A percentile compares a stretch with the other conserved stretches of the same genome.
Evolutionary conservation across 92 coral and sea anemone species (phyloP).

Genomic region (Umimayanthus kanabou): DNA sequence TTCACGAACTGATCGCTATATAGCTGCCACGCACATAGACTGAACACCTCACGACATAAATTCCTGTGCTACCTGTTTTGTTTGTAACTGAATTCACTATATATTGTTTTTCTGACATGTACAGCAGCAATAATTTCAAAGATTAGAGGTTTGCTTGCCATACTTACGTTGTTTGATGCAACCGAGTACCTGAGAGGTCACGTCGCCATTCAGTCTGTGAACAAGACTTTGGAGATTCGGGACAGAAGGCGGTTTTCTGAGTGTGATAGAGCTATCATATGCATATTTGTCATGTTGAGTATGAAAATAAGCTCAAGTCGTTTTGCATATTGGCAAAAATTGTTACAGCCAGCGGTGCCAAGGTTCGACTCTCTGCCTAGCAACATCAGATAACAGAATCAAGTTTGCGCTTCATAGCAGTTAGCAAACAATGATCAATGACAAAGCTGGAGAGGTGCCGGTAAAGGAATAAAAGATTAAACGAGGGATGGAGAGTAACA

Average conservation of each 20-base stretch:
- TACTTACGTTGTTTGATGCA: constrained; percentile 8
- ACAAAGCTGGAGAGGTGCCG: background rate
- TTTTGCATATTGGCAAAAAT: constrained; percentile 21
- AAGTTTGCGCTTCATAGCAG: background rate
- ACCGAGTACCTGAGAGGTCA: background rate
- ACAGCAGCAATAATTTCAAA: background rate
- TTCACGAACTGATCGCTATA: background rate
- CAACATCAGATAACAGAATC: background rate
- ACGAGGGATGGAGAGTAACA: background rate
- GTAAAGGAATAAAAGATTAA: background rate
- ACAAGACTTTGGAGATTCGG: background rate
- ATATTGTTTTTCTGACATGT: too few species aligned
- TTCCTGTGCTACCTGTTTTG: background rate
- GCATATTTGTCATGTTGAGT: background rate
- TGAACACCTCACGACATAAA: background rate
- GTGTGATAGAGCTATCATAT: background rate
- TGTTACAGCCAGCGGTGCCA: background rate
- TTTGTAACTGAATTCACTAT: background rate
- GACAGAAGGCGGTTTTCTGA: background rate
- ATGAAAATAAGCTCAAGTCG: background rate
- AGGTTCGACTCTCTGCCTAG: background rate
- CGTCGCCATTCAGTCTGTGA: background rate
- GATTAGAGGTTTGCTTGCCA: background rate
- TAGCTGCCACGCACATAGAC: background rate
- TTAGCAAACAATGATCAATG: background rate